These are phyloP conservation scores for Dasysyrphus albostriatus DNA, from an alignment of 2,888 invertebrate genomes.

Conservation along the genomic window DNA sequence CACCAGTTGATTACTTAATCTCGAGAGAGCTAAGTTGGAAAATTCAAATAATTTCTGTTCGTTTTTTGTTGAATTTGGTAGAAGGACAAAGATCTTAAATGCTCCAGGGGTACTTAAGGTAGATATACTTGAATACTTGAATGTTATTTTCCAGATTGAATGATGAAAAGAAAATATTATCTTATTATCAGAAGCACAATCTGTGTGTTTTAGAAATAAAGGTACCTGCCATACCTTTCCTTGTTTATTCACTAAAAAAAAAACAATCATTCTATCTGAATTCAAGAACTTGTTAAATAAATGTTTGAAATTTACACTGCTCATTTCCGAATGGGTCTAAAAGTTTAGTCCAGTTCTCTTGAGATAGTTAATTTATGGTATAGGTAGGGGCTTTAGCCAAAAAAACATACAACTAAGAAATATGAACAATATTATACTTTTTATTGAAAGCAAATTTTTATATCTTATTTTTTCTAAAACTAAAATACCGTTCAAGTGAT, in stretches of 20 bases:
- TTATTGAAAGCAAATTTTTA: no score
- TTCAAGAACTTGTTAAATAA: no score
- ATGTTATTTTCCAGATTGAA: not conserved
- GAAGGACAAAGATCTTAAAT: not conserved
- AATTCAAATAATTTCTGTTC: slow-evolving; percentile 35
- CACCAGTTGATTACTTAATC: slow-evolving; percentile 42
- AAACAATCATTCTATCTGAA: no score
- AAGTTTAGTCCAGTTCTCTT: no score
- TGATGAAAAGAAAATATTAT: not conserved
- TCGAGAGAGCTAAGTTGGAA: slow-evolving; percentile 40
- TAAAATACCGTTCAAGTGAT: no score
- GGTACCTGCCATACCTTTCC: not conserved
- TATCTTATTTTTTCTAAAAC: no score
- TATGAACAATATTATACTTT: no score
- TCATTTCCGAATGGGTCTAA: no score
- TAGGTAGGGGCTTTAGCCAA: no score
- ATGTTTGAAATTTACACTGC: no score
- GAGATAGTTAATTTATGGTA: no score
- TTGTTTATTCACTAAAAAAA: not conserved
- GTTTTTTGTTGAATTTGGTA: not conserved
- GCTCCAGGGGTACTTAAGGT: not conserved
- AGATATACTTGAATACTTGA: not conserved
- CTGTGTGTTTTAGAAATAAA: not conserved
- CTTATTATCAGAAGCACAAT: not conserved
- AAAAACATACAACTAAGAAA: no score